Base-by-base conservation (phyloP, 2,888 invertebrate genomes). In the Thymelicus sylvestris region DNA sequence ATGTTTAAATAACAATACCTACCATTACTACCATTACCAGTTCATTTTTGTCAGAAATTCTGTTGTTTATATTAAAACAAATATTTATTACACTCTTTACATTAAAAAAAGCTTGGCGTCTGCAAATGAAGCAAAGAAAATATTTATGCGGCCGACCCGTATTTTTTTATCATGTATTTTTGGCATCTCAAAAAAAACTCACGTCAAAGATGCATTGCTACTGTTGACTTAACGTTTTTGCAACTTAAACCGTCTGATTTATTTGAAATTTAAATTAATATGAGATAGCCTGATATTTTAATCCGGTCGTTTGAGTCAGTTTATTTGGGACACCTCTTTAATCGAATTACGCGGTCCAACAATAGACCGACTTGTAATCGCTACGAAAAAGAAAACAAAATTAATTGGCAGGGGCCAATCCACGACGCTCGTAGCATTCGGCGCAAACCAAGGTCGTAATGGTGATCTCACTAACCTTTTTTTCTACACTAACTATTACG, bases 381-480 rank as follows among this genome's bases (percentile, higher is more conserved):
- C 75, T 74, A 77, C 76, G 76, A 80, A 80, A 83, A 83, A 81
- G 79, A 81, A 81, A 82, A 78, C 76, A 79, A 84, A 82, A 78
- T 78, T 78, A 81, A 80, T 78, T 76, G 77, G 75, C 82, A 85
- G 80, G 81, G 83, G 79, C 90, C 89, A 90, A 87, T 90, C 83
- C 86, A 83, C 82, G 74, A 74, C 78, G 79, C 73, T 75, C 84
- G 79, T 78, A 79, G 78, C 81, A 76, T 78, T 82, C 81, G 83
- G 80, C 80, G 82, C 79, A 78, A 79, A 79, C 76, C 80, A 92
- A 92, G 92, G 92, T 80, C 88, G 78, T 57, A 47, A 55, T 73
- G 86, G 82, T 92, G 92, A 93, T 91, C 91, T 92, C 92, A 93
- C 88, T 87, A 80, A 73, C 81, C 80, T 83, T 85, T 88, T 91